A percentile compares a stretch with the other conserved stretches of the same genome.
Conservation (phyloP, 2,888 invertebrate genomes). For the Phrixothrix hirtus region DNA sequence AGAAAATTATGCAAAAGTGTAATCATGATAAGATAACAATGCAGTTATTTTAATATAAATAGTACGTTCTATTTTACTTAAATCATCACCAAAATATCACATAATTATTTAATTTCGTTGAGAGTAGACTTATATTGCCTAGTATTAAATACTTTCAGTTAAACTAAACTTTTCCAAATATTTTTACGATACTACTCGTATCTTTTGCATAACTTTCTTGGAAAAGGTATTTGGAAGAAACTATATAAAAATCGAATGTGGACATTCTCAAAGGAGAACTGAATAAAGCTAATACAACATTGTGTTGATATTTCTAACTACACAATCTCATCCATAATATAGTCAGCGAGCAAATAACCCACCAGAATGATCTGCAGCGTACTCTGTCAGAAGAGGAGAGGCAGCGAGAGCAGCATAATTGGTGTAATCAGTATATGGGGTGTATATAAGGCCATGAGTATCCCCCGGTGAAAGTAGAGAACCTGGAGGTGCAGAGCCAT, state of each 20-base stretch:
- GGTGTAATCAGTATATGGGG: constrained; percentile 85
- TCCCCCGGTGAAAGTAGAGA: constrained; percentile 69
- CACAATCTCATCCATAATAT: constrained; percentile 31
- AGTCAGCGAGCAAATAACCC: constrained; percentile 86
- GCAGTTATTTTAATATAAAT: no score
- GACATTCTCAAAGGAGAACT: constrained; percentile 20
- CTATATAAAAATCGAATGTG: constrained; percentile 16
- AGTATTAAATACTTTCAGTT: no score
- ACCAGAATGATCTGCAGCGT: constrained; percentile 93
- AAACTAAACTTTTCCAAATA: no score
- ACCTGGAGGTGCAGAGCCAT: constrained; percentile 68
- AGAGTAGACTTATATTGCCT: no score
- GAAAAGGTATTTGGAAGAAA: constrained; percentile 13
- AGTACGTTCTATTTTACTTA: no score
- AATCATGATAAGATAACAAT: background rate
- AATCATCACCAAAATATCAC: no score
- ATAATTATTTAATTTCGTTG: no score
- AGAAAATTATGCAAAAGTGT: constrained; percentile 21
- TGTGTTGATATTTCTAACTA: constrained; percentile 26
- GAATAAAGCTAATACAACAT: constrained; percentile 20
- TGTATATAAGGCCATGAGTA: constrained; percentile 86
- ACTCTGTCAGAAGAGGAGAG: constrained; percentile 81
- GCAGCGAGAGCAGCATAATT: constrained; percentile 84
- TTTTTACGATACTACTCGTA: no score
- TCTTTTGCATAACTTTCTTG: constrained; percentile 18